Evolutionary conservation across 2,113 vertebrate species (phyloP).

Genomic region (Coreoperca whiteheadi): DNA sequence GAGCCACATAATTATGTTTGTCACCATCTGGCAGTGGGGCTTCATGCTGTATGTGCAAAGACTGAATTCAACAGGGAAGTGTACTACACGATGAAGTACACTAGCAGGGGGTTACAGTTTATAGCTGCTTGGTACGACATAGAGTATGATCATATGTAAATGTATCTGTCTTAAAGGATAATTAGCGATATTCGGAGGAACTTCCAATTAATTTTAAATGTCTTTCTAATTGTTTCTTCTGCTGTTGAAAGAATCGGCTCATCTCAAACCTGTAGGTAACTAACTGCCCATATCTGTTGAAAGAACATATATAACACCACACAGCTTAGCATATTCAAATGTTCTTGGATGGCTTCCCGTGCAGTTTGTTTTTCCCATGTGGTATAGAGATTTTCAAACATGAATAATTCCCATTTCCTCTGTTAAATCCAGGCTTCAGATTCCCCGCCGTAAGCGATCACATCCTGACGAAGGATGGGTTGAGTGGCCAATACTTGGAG

Average conservation of each 20-base stretch:
- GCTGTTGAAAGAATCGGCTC: neutral
- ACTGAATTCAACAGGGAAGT: neutral
- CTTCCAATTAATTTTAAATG: neutral
- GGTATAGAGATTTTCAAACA: neutral
- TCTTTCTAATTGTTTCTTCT: neutral
- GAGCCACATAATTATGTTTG: neutral
- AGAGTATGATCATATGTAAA: neutral
- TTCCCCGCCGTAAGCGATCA: slow-evolving; percentile 53
- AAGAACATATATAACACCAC: neutral
- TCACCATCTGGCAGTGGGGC: neutral
- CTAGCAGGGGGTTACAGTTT: neutral
- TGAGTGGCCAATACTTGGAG: slow-evolving; percentile 87
- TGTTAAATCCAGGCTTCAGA: slow-evolving; percentile 25
- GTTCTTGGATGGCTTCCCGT: neutral
- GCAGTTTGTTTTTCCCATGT: slow-evolving; percentile 1
- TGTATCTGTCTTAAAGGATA: neutral
- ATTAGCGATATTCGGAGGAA: neutral
- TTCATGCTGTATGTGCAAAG: neutral
- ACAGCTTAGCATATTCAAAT: too few relatives aligned
- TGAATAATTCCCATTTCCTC: neutral
- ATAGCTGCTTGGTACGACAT: neutral
- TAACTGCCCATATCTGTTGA: neutral
- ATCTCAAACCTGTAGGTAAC: slow-evolving; percentile 2
- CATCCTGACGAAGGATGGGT: slow-evolving; percentile 86
- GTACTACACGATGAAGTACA: neutral